A percentile compares a stretch with the other conserved stretches of the same genome.
These are phyloP conservation scores for Condylura cristata DNA, from an alignment of 2,113 vertebrate species.

Conservation along the genomic window DNA sequence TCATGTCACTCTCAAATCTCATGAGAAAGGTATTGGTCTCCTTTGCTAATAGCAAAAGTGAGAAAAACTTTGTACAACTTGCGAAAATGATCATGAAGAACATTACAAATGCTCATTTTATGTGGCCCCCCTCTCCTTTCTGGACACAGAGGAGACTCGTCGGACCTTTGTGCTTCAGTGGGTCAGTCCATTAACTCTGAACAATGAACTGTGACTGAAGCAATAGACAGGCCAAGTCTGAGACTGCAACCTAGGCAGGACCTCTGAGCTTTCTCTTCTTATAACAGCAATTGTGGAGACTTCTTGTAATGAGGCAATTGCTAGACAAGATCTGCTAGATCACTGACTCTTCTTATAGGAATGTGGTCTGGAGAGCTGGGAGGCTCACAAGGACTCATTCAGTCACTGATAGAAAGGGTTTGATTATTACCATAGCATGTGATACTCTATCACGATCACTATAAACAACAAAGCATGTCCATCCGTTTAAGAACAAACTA, in stretches of 20 bases:
- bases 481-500: background rate
- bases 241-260: background rate
- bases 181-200: background rate
- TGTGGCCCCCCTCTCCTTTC: background rate
- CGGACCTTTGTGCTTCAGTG: background rate
- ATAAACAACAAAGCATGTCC: background rate
- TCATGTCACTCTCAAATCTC: background rate
- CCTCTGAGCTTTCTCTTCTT: background rate
- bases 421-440: background rate
- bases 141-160: background rate
- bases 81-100: background rate
- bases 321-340: background rate
- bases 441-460: background rate
- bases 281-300: background rate
- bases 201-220: background rate
- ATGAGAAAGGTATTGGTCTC: background rate
- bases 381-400: background rate
- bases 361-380: background rate
- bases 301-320: background rate
- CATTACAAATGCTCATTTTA: background rate
- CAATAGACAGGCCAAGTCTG: background rate
- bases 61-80: background rate
- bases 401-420: background rate
- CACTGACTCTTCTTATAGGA: background rate
- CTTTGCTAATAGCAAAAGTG: background rate